Evolutionary conservation across 2,797 vertebrate genomes (phyloP).

Genomic region (Podarcis lilfordi): DNA sequence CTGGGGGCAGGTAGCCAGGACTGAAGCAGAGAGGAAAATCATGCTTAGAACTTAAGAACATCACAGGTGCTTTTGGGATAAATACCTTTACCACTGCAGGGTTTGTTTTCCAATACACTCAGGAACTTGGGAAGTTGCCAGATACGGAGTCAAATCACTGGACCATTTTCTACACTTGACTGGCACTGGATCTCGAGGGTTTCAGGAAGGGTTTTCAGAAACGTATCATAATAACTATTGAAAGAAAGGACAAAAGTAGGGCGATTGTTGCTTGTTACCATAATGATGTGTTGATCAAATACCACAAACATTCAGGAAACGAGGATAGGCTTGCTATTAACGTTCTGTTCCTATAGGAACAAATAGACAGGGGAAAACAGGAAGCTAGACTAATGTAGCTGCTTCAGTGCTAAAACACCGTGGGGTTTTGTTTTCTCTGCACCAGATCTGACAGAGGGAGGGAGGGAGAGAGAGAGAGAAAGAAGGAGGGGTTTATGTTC

Average conservation of each 20-base stretch:
- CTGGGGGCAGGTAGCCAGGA: not conserved
- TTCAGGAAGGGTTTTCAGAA: not conserved
- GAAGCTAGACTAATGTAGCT: conserved; percentile 10
- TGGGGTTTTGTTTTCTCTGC: not conserved
- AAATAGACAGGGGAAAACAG: not conserved
- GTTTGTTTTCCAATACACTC: not conserved
- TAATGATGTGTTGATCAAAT: conserved; percentile 7
- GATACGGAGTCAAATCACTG: too few relatives aligned
- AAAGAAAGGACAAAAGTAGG: not conserved
- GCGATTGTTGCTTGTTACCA: not conserved
- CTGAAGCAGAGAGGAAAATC: not conserved
- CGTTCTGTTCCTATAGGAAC: conserved; percentile 20
- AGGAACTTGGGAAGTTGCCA: too few relatives aligned
- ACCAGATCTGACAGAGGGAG: not conserved
- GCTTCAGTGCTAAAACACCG: conserved; percentile 4
- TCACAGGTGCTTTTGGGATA: not conserved
- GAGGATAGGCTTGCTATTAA: not conserved
- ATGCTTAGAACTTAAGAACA: not conserved
- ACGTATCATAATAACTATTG: not conserved
- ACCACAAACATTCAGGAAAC: not conserved
- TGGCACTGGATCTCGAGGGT: too few relatives aligned
- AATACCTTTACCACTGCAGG: not conserved
- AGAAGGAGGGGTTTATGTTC: too few relatives aligned
- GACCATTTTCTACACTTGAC: too few relatives aligned
- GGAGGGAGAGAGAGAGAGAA: too few relatives aligned